These are phyloP conservation scores for Megaleporinus macrocephalus DNA, from an alignment of 2,113 vertebrate species.

Conservation along the genomic window DNA sequence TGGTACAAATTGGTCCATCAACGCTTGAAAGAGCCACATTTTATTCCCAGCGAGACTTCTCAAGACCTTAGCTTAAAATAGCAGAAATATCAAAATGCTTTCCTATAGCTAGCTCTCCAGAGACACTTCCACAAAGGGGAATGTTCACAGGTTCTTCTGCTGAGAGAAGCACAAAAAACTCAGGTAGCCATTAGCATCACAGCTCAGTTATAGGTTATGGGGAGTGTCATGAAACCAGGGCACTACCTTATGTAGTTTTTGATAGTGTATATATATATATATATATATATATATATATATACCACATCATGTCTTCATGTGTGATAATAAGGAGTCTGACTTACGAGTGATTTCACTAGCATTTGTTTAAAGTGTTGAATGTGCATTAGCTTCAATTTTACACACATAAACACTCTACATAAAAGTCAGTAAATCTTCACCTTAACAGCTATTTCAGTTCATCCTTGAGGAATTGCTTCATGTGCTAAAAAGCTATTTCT, in stretches of 20 bases:
- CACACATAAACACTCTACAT: too few relatives aligned
- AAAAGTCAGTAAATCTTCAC: too few relatives aligned
- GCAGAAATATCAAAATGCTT: not conserved
- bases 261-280: too few relatives aligned
- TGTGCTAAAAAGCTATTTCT: too few relatives aligned
- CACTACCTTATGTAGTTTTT: not conserved
- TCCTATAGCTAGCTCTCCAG: not conserved
- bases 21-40: not conserved
- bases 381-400: too few relatives aligned
- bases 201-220: not conserved
- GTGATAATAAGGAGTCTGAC: too few relatives aligned
- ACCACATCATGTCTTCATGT: too few relatives aligned
- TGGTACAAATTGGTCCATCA: conserved; percentile 8
- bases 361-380: too few relatives aligned
- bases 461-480: too few relatives aligned
- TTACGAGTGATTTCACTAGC: too few relatives aligned
- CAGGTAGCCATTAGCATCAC: not conserved
- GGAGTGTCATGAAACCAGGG: not conserved
- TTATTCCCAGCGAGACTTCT: not conserved
- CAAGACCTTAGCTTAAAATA: not conserved
- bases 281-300: too few relatives aligned
- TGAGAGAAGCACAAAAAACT: not conserved
- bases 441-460: too few relatives aligned
- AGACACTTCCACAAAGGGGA: not conserved
- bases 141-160: not conserved